Base-by-base conservation (phyloP, 2,113 vertebrate species). In the Propithecus coquereli region DNA sequence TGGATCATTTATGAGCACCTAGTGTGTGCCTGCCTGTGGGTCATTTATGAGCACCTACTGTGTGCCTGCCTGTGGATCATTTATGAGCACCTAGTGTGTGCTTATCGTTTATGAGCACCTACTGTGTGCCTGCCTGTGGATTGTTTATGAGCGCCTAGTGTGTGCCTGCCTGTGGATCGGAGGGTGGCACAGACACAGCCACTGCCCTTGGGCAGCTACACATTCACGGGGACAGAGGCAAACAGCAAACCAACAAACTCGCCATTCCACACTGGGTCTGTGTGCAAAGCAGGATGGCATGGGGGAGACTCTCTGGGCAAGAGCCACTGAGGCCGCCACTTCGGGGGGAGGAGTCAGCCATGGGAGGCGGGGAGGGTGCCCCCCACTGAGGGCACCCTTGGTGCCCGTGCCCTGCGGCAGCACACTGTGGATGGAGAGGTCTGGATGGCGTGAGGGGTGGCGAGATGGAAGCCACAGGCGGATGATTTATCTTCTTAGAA, bases 181-280 rank as follows among this genome's bases (percentile, higher is more conserved):
- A 0, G 0, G 34, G 6, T 0, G 22, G 88, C n/a, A 16, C 16
- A 30, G 22, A 54, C 14, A 9, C 0, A 0, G 18, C 16, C 52
- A 45, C 59, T 9, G 5, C 61, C 81, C 43, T 40, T 1, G 11
- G 22, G 54, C 59, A 25, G 59, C 32, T 34, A 0, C 6, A 0
- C 3, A 30, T 20, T 57, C 90, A 54, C 0, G 0, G 80, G 8
- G 25, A 37, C 3, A 5, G 1, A 2, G 17, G 16, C 0, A 3
- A 45, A 11, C 11, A 34, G 43, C 27, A 47, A 47, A 47, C 43
- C 27, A 6, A 13, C 11, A 23, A 50, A 16, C 43, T n/a, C 22
- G 13, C 10, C 22, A 25, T 2, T 9, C 13, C 7, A 30, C 18
- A 10, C 0, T 8, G 23, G 9, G 5, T 8, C 23, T 0, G 0